Conservation (phyloP, 2,113 vertebrate species). For the Mobula hypostoma region DNA sequence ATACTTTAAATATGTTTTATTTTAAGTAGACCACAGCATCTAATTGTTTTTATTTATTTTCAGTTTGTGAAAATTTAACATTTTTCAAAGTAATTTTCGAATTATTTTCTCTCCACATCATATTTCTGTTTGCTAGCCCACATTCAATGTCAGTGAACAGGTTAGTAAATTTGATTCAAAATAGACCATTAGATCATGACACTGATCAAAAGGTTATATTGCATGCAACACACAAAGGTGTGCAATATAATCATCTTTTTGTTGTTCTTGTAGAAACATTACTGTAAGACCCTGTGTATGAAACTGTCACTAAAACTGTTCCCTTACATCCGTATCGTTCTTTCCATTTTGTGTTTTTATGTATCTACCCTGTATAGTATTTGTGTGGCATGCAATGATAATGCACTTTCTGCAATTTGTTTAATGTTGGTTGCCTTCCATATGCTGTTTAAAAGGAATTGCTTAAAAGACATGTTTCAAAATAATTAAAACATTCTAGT, state of each 20-base stretch:
- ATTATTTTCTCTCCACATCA: constrained; percentile 84
- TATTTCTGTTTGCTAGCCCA: constrained; percentile 97
- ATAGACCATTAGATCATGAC: constrained; percentile 63
- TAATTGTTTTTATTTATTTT: constrained; percentile 49
- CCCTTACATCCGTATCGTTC: constrained; percentile 1
- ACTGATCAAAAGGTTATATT: constrained; percentile 53
- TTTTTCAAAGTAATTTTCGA: constrained; percentile 58
- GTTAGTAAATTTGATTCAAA: constrained; percentile 83
- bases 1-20: not conserved
- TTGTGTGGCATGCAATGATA: constrained; percentile 31
- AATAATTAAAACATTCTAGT: not conserved
- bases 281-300: constrained; percentile 25
- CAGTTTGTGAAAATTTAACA: constrained; percentile 43
- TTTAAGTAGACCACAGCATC: constrained; percentile 35
- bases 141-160: constrained; percentile 99
- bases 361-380: constrained; percentile 27
- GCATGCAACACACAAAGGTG: constrained; percentile 31
- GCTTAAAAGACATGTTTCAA: not conserved
- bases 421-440: not conserved
- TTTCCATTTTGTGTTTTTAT: constrained; percentile 29
- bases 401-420: constrained; percentile 14
- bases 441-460: not conserved
- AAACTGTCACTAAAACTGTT: not conserved
- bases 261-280: constrained; percentile 32
- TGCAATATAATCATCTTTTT: constrained; percentile 33